Percentiles rank a stretch among this genome's conserved stretches.
These are phyloP conservation scores for Drosophila phalerata DNA, from an alignment of 2,888 invertebrate genomes.

Conservation along the genomic window DNA sequence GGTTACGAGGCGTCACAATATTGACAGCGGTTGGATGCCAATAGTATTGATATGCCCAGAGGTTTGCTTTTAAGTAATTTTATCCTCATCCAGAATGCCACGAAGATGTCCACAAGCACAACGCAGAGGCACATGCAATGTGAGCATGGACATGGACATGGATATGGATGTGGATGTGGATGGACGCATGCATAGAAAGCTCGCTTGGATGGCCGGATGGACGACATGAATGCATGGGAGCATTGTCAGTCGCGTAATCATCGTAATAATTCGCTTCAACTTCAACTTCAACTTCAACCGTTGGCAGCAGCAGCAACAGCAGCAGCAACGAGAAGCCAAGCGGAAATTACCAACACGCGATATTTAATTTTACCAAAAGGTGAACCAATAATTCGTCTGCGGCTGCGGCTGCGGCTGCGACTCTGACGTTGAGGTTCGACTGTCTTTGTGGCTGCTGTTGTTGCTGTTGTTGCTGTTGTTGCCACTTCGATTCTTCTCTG, in stretches of 20 bases:
- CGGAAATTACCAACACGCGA: constrained; percentile 84
- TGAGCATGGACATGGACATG: constrained; percentile 9
- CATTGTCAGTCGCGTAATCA: constrained; percentile 80
- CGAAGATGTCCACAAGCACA: constrained; percentile 72
- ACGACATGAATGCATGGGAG: constrained; percentile 76
- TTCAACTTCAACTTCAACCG: constrained; percentile 63
- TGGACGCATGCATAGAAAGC: constrained; percentile 53
- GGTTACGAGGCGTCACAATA: constrained; percentile 76
- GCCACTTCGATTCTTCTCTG: constrained; percentile 19
- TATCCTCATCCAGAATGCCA: constrained; percentile 80
- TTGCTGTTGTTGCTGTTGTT: constrained; percentile 32
- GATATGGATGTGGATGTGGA: constrained; percentile 1
- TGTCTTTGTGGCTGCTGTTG: constrained; percentile 23
- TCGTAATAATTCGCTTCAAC: constrained; percentile 78
- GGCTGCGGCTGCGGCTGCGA: constrained; percentile 9
- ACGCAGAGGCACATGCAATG: constrained; percentile 65
- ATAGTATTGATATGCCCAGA: constrained; percentile 73
- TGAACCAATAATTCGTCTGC: constrained; percentile 75
- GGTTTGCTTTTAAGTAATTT: constrained; percentile 74
- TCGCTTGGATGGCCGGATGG: constrained; percentile 59
- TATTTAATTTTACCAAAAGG: constrained; percentile 83
- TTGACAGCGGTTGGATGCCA: constrained; percentile 76
- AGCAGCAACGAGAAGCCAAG: constrained; percentile 77
- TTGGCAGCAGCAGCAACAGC: constrained; percentile 70
- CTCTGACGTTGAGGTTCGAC: constrained; percentile 15